These are phyloP conservation scores for Drosophila greeni DNA, from an alignment of 2,888 invertebrate genomes.

Conservation along the genomic window DNA sequence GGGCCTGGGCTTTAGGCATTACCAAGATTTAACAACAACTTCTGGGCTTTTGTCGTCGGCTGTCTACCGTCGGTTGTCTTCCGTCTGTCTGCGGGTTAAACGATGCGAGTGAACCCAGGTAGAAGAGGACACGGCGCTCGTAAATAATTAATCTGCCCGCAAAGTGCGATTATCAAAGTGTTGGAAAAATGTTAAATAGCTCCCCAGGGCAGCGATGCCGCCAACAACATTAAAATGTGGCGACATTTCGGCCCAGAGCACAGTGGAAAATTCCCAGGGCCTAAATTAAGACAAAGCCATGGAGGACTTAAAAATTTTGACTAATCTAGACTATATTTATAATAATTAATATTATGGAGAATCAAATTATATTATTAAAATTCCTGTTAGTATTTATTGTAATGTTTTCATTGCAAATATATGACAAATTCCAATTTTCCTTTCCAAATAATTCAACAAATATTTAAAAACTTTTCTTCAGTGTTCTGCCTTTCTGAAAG, in stretches of 20 bases:
- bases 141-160: slow-evolving; percentile 74
- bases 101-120: slow-evolving; percentile 46
- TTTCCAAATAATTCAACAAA: not conserved
- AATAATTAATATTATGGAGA: not conserved
- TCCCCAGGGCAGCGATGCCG: slow-evolving; percentile 52
- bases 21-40: slow-evolving; percentile 70
- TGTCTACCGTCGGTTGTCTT: slow-evolving; percentile 27
- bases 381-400: not conserved
- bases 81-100: slow-evolving; percentile 59
- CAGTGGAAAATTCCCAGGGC: not conserved
- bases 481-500: not conserved
- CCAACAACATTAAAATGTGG: slow-evolving; percentile 64
- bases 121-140: slow-evolving; percentile 49
- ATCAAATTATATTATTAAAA: not conserved
- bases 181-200: slow-evolving; percentile 73
- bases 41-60: slow-evolving; percentile 43
- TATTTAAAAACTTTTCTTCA: not conserved
- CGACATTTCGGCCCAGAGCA: slow-evolving; percentile 51
- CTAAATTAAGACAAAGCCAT: not conserved
- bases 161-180: slow-evolving; percentile 74
- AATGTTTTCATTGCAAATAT: not conserved
- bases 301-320: not conserved
- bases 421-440: not conserved
- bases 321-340: not conserved
- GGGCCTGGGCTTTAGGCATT: slow-evolving; percentile 60